These are phyloP conservation scores for Rhynchonycteris naso DNA, from an alignment of 2,797 vertebrate genomes.

Conservation along the genomic window DNA sequence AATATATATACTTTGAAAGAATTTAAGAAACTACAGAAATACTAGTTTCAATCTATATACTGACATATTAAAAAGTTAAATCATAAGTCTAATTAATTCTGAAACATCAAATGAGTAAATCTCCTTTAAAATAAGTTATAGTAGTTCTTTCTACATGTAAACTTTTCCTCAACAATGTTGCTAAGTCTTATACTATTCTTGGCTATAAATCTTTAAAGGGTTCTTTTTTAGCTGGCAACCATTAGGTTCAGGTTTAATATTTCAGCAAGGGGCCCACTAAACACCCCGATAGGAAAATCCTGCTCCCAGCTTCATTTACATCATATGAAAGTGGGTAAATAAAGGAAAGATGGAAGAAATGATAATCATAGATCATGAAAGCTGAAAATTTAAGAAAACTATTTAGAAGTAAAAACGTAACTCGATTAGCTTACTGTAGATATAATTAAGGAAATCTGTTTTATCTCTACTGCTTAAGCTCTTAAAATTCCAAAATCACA, in stretches of 20 bases:
- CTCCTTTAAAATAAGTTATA: neutral
- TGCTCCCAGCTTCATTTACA: slow-evolving; percentile 1
- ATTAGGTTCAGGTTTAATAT: neutral
- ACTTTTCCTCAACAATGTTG: neutral
- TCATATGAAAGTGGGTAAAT: neutral
- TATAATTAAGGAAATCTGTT: neutral
- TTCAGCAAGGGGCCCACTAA: slow-evolving; percentile 24
- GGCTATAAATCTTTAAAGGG: neutral
- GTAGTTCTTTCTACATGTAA: neutral
- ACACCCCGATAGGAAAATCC: neutral
- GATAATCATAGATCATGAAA: slow-evolving; percentile 6
- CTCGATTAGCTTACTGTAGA: neutral
- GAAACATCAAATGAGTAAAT: neutral
- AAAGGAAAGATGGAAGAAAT: neutral
- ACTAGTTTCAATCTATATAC: neutral
- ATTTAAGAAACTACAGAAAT: slow-evolving; percentile 41
- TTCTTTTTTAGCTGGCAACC: neutral
- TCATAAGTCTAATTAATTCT: neutral
- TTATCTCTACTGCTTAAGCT: neutral
- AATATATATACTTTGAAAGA: neutral
- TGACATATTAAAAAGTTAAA: neutral
- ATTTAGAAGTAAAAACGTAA: slow-evolving; percentile 40
- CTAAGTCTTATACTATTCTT: neutral
- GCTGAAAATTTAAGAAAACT: neutral
- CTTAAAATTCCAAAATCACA: slow-evolving; percentile 16